Evolutionary conservation across 2,797 vertebrate genomes (phyloP).

Genomic region (Lutjanus campechanus): DNA sequence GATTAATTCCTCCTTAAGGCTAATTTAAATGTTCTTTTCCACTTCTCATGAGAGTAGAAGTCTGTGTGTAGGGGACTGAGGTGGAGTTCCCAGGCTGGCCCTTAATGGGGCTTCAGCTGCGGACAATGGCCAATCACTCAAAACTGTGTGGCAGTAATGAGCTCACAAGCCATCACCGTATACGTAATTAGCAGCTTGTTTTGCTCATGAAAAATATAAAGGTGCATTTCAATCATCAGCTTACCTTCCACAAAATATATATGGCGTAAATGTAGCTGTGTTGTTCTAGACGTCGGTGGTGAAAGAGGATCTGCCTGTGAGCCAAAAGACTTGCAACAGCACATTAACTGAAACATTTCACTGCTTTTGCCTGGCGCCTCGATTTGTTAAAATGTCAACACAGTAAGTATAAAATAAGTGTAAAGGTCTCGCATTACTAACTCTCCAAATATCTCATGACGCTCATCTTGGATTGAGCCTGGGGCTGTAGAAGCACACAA

Average conservation of each 20-base stretch:
- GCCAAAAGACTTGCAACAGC: slow-evolving; percentile 47
- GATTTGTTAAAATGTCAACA: slow-evolving; percentile 62
- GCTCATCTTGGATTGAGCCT: slow-evolving; percentile 8
- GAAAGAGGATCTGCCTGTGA: slow-evolving; percentile 38
- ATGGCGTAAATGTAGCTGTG: slow-evolving; percentile 11
- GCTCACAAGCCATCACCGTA: slow-evolving; percentile 37
- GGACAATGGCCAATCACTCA: slow-evolving; percentile 63
- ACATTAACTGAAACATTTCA: slow-evolving; percentile 54
- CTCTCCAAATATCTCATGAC: slow-evolving; percentile 54
- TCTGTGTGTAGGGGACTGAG: slow-evolving; percentile 36
- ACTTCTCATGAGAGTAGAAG: slow-evolving; percentile 39
- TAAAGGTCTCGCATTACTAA: slow-evolving; percentile 54
- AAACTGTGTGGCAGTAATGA: slow-evolving; percentile 38
- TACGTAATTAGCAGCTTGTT: slow-evolving; percentile 43
- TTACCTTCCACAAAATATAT: slow-evolving; percentile 24
- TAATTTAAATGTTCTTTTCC: slow-evolving; percentile 67
- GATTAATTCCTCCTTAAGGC: slow-evolving; percentile 68
- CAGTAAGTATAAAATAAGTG: slow-evolving; percentile 46
- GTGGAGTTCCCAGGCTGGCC: slow-evolving; percentile 41
- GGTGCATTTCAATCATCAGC: not conserved
- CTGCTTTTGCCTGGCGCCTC: slow-evolving; percentile 23
- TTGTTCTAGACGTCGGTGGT: slow-evolving; percentile 11
- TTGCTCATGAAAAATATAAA: slow-evolving; percentile 37
- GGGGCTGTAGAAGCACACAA: slow-evolving; percentile 30
- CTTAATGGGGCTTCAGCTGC: slow-evolving; percentile 53